These are phyloP conservation scores for Phrynocephalus vlangalii DNA, from an alignment of 2,797 vertebrate genomes.

Conservation along the genomic window DNA sequence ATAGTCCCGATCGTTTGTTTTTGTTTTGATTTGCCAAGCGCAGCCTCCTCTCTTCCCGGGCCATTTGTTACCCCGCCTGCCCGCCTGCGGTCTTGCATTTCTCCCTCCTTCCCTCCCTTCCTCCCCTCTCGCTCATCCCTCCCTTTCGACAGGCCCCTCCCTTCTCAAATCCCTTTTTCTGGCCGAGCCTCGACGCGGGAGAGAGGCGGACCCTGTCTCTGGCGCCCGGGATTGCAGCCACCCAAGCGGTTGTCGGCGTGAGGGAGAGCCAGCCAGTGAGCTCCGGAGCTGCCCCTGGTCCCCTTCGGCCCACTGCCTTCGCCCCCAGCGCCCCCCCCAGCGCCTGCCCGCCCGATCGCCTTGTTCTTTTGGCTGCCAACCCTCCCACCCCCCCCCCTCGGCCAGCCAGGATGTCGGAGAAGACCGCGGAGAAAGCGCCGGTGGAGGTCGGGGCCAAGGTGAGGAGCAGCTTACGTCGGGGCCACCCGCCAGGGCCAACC, in stretches of 20 bases:
- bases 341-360: neutral
- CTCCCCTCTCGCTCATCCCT: neutral
- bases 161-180: slow-evolving; percentile 66
- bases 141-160: slow-evolving; percentile 26
- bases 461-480: neutral
- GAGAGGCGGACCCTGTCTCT: slow-evolving; percentile 52
- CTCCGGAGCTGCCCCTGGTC: slow-evolving; percentile 11
- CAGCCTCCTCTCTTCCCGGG: neutral
- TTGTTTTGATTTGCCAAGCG: neutral
- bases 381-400: slow-evolving; percentile 17
- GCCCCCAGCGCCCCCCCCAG: slow-evolving; percentile 26
- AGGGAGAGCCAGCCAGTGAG: neutral
- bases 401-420: slow-evolving; percentile 77
- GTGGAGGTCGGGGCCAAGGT: slow-evolving; percentile 79
- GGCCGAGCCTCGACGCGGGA: slow-evolving; percentile 53
- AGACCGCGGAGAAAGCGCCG: slow-evolving; percentile 77
- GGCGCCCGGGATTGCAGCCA: slow-evolving; percentile 33
- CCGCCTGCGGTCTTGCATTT: slow-evolving; percentile 48
- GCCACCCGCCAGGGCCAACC: neutral
- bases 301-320: slow-evolving; percentile 20
- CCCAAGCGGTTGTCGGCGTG: neutral
- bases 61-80: neutral
- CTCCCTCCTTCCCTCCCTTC: slow-evolving; percentile 1
- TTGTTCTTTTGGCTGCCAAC: neutral
- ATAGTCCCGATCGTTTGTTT: neutral